These are phyloP conservation scores for Trichechus manatus DNA, from an alignment of 2,113 vertebrate species.

Conservation along the genomic window DNA sequence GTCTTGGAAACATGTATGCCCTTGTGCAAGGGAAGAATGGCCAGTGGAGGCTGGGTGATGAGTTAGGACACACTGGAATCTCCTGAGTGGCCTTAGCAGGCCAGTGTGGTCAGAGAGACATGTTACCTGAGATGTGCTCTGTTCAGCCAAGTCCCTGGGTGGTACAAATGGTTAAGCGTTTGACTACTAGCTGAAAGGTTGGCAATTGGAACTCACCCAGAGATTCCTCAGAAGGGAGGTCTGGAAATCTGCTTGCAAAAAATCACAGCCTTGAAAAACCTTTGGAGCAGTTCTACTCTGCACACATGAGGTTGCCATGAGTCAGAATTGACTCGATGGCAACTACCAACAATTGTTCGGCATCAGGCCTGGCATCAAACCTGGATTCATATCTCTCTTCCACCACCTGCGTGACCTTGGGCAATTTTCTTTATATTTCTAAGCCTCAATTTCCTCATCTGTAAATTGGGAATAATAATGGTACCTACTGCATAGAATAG, in stretches of 20 bases:
- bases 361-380: neutral
- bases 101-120: neutral
- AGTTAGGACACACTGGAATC: neutral
- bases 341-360: neutral
- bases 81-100: neutral
- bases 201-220: neutral
- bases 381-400: neutral
- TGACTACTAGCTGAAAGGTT: neutral
- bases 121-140: neutral
- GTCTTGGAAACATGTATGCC: neutral
- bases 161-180: neutral
- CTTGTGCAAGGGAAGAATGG: neutral
- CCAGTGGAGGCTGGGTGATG: neutral
- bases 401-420: neutral
- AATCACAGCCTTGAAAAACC: neutral
- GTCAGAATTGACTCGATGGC: neutral
- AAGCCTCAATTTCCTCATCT: slow-evolving; percentile 26
- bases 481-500: neutral
- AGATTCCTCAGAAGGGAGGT: neutral
- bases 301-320: neutral
- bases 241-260: neutral
- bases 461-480: neutral
- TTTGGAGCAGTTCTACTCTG: neutral
- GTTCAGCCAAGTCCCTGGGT: neutral
- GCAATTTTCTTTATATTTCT: neutral